These are phyloP conservation scores for Augiades crinisus DNA, from an alignment of 2,888 invertebrate species.

Conservation along the genomic window DNA sequence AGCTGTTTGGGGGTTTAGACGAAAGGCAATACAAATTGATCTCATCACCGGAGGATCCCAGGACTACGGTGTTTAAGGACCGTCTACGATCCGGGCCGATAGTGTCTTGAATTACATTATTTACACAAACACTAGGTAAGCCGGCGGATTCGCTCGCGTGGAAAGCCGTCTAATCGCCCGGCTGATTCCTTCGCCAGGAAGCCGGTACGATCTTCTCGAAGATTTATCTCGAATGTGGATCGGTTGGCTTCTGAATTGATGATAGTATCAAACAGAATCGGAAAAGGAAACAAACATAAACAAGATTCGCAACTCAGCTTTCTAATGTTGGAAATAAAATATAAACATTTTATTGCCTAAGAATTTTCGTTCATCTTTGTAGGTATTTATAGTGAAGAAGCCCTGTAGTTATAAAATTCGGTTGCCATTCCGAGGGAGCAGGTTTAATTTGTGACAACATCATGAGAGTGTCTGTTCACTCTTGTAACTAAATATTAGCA, in stretches of 20 bases:
- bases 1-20: slow-evolving; percentile 38
- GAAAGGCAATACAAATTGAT: slow-evolving; percentile 69
- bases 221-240: slow-evolving; percentile 8
- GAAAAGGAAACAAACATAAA: slow-evolving; percentile 1
- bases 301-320: neutral
- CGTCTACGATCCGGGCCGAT: slow-evolving; percentile 39
- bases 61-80: slow-evolving; percentile 38
- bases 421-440: too few species aligned
- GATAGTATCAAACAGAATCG: slow-evolving; percentile 6
- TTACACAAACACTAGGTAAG: slow-evolving; percentile 40
- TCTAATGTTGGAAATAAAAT: neutral
- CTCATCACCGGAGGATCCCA: slow-evolving; percentile 41
- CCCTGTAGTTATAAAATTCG: too few species aligned
- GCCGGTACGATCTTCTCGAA: slow-evolving; percentile 4
- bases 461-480: too few species aligned
- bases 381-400: too few species aligned
- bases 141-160: neutral
- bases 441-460: too few species aligned
- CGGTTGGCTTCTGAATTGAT: slow-evolving; percentile 11
- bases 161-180: slow-evolving; percentile 15
- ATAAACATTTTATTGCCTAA: neutral
- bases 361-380: too few species aligned
- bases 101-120: slow-evolving; percentile 56
- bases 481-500: too few species aligned
- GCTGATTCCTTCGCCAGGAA: slow-evolving; percentile 2